Percentiles rank a stretch among this genome's conserved stretches.
Conservation (phyloP, 2,113 vertebrate species). For the Acanthochromis polyacanthus region DNA sequence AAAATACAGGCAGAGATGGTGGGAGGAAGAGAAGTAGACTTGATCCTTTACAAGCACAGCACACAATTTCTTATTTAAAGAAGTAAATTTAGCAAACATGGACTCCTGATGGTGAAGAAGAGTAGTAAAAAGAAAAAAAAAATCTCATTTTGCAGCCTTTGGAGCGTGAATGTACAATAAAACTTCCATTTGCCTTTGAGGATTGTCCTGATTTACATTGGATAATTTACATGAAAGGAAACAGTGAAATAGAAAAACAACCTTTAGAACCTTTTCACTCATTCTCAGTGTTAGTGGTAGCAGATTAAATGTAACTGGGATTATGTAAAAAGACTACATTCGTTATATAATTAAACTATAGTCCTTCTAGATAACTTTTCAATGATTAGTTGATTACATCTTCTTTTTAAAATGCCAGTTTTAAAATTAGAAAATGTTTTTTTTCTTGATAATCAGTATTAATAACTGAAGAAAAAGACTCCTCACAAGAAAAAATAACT, state of each 20-base stretch:
- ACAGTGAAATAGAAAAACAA: background rate
- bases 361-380: too few species aligned
- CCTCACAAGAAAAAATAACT: too few species aligned
- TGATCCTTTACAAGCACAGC: conserved; percentile 29
- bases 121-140: background rate
- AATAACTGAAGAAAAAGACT: too few species aligned
- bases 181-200: conserved; percentile 25
- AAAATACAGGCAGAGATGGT: conserved; percentile 30
- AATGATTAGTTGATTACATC: too few species aligned
- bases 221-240: conserved; percentile 21
- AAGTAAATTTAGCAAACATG: conserved; percentile 17
- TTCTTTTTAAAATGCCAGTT: too few species aligned
- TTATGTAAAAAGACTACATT: too few species aligned
- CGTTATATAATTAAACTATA: too few species aligned
- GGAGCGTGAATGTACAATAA: background rate
- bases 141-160: background rate
- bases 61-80: conserved; percentile 27
- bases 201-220: conserved; percentile 38
- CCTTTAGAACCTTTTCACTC: background rate
- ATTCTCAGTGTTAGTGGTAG: too few species aligned
- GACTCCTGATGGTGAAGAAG: conserved; percentile 10
- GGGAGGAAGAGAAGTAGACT: conserved; percentile 36
- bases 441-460: too few species aligned
- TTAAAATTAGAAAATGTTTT: too few species aligned
- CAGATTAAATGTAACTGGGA: too few species aligned